Percentiles rank a stretch among this genome's conserved stretches.
Conservation (phyloP, 2,797 vertebrate species). For the Chloroceryle amazona region DNA sequence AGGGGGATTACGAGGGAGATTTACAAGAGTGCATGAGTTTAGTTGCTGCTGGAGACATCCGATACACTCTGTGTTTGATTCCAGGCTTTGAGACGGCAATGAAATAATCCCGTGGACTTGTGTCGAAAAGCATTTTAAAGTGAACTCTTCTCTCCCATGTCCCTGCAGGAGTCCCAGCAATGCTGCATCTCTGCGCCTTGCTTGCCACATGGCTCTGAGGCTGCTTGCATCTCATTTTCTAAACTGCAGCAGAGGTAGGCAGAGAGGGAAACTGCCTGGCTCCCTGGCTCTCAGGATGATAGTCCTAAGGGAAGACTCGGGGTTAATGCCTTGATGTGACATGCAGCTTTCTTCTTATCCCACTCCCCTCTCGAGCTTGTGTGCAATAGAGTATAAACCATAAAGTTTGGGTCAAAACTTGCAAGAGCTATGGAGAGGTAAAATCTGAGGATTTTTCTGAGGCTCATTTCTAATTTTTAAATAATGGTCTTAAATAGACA, state of each 20-base stretch:
- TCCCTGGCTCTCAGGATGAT: background rate
- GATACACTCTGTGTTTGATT: slow-evolving; percentile 70
- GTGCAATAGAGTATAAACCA: background rate
- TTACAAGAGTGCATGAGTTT: slow-evolving; percentile 78
- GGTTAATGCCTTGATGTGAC: background rate
- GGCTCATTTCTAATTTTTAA: background rate
- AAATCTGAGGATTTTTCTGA: background rate
- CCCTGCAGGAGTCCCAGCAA: background rate
- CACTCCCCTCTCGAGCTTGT: background rate
- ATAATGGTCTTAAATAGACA: background rate
- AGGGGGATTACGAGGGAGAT: slow-evolving; percentile 76
- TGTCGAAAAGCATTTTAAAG: slow-evolving; percentile 18
- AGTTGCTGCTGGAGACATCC: slow-evolving; percentile 74
- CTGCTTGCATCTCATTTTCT: background rate
- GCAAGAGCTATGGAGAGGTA: background rate
- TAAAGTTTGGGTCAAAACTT: background rate
- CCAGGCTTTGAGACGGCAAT: slow-evolving; percentile 61
- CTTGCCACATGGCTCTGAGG: background rate
- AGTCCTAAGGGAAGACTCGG: background rate
- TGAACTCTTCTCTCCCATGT: background rate
- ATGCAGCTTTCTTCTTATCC: background rate
- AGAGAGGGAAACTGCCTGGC: background rate
- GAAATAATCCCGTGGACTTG: slow-evolving; percentile 53
- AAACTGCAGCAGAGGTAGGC: background rate
- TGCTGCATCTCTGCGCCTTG: background rate